Evolutionary conservation across 2,888 invertebrate species (phyloP), one percentile per base, ranked within the genome.

Genomic region (Oscheius sp.): DNA sequence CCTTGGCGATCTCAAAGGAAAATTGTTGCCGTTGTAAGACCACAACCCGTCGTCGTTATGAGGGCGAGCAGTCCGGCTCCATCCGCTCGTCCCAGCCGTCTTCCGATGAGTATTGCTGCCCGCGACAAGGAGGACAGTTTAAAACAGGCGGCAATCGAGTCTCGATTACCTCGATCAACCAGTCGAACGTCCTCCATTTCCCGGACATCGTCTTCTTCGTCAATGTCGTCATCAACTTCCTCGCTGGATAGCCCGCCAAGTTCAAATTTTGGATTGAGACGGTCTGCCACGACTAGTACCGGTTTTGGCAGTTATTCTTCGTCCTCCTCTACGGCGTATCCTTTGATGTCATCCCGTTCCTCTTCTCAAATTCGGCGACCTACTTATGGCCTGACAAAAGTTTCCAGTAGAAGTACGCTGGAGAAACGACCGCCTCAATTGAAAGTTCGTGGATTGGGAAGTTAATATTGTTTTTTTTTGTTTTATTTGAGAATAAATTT

Each of bases 31-130:
- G 81, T 87, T n/a, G 86, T 87, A 7, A 75, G 86, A 21, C 87
- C 87, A 0, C 87, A 87, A 58, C 87, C 87, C 0, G 85, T 87
- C 49, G 78, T 87, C 13, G 81, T 81, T 12, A 76, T 79, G 76
- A 69, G 75, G 18, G 61, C 73, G 18, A 25, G 78, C 0, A 76
- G 76, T 52, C 81, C 81, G 1, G 81, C 76, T 12, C 81, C 81
- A 23, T 73, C 75, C 45, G 72, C 73, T 21, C 74, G 79, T 45
- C 78, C 79, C 53, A 78, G 78, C 58, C 74, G 82, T 18, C 69
- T 83, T n/a, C 83, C 83, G 43, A 63, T 83, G 56, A 81, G 80
- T 55, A 76, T 79, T 3, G 74, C 79, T 2, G 69, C 75, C 25
- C 75, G 71, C 41, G 78, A 79, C 49, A 72, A 74, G 46, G 78